Base-by-base conservation (phyloP, 2,888 invertebrate species). In the Drosophila pseudotalamancana region DNA sequence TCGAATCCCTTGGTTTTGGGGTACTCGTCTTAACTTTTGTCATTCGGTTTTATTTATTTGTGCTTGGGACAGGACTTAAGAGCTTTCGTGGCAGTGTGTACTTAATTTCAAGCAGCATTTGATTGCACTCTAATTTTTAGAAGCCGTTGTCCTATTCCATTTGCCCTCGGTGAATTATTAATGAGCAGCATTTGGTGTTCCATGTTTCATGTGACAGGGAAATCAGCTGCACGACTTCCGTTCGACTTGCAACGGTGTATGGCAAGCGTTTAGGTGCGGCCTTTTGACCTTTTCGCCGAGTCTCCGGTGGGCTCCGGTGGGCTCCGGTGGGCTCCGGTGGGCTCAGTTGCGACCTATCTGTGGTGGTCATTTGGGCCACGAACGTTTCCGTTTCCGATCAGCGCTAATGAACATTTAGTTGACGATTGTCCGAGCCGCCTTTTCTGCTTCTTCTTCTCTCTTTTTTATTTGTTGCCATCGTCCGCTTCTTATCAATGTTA, bases 331-430 rank as follows among this genome's bases (percentile, higher is more conserved):
- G 6, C 25, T 37, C 25, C 49, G 42, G 43, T 6, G 25, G 29
- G 5, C 5, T 16, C 35, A n/a, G 43, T 1, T 27, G 42, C 6
- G 40, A 9, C 23, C 32, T 59, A 55, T 61, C 70, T 39, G 54
- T 25, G n/a, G 25, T 11, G 71, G 54, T 61, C 68, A 72, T 64
- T 70, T 69, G 59, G 62, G 19, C 40, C 60, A 50, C 62, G 51
- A 37, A 57, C 54, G 54, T 66, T 77, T 86, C 80, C 84, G 72
- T 42, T 77, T 87, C 76, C 77, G 86, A 88, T 87, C 75, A 69
- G 59, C 84, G 72, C 82, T 87, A 87, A 85, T 87, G 88, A 85
- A 80, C 70, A 72, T 80, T 83, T 66, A 57, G 80, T 64, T 63
- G 53, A 61, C 39, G 54, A 37, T 51, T 46, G 35, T 49, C 16